A percentile compares a stretch with the other conserved stretches of the same genome.
Evolutionary conservation across 2,888 invertebrate species (phyloP).

Genomic region (Epinotia brunnichana): DNA sequence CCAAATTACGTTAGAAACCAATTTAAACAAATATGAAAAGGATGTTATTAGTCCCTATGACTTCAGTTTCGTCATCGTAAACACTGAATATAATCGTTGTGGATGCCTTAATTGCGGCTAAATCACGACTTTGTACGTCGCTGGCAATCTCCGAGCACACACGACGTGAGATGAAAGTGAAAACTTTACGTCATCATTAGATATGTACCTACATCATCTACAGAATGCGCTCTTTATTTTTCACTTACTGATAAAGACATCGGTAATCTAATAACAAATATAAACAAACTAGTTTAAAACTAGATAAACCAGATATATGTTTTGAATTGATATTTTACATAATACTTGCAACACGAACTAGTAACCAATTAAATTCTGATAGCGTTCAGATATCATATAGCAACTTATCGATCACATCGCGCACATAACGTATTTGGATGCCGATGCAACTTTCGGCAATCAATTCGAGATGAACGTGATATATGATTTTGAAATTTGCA

Average conservation of each 20-base stretch:
- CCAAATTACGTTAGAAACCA: slow-evolving; percentile 22
- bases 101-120: slow-evolving; percentile 61
- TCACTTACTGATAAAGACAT: neutral
- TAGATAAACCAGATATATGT: slow-evolving; percentile 18
- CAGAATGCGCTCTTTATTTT: neutral
- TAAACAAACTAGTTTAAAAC: slow-evolving; percentile 13
- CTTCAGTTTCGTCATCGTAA: slow-evolving; percentile 49
- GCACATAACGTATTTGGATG: slow-evolving; percentile 3
- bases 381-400: slow-evolving; percentile 30
- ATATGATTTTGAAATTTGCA: slow-evolving; percentile 31
- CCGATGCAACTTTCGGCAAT: slow-evolving; percentile 28
- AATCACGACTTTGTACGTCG: slow-evolving; percentile 55
- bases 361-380: slow-evolving; percentile 32
- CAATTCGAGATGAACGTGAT: slow-evolving; percentile 28
- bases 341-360: slow-evolving; percentile 30
- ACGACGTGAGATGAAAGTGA: slow-evolving; percentile 59
- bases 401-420: slow-evolving; percentile 35
- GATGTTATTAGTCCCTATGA: slow-evolving; percentile 24
- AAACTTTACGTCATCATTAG: slow-evolving; percentile 48
- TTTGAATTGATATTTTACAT: slow-evolving; percentile 25
- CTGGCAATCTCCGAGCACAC: slow-evolving; percentile 56
- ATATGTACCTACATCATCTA: slow-evolving; percentile 4
- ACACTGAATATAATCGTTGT: slow-evolving; percentile 56
- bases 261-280: neutral
- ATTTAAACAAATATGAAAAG: slow-evolving; percentile 26